phyloP scores from a whole-genome alignment of 2,113 vertebrate genomes.

The Isichthys henryi region DNA sequence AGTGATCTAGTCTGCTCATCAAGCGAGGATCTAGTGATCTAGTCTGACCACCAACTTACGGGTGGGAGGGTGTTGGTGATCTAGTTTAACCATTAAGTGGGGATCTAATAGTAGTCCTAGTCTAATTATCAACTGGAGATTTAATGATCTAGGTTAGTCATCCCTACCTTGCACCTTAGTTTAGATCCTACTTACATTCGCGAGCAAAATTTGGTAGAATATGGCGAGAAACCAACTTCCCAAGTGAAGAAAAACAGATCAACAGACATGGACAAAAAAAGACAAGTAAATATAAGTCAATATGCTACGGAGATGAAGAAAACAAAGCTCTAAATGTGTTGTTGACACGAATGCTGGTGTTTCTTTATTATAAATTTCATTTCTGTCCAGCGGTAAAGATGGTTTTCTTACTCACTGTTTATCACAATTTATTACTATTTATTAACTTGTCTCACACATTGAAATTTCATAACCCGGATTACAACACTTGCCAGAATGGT shows the following conservation, averaged over 20 bases:
- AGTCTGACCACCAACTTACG: background rate
- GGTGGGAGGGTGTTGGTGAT: too few species aligned
- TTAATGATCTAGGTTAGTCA: background rate
- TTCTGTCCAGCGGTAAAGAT: background rate
- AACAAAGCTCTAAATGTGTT: background rate
- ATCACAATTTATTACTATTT: background rate
- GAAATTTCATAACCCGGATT: background rate
- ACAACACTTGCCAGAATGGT: background rate
- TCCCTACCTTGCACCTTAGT: background rate
- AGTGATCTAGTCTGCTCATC: background rate
- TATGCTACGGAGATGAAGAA: background rate
- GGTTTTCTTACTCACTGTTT: background rate
- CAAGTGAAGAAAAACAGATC: background rate
- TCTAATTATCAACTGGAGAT: background rate
- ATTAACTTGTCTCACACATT: background rate
- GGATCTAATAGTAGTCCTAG: background rate
- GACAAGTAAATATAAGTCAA: background rate
- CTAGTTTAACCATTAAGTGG: too few species aligned
- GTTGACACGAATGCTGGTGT: background rate
- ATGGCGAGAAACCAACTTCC: background rate
- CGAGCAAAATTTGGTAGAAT: background rate
- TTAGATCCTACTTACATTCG: background rate
- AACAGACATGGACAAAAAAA: background rate
- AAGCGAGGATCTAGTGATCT: background rate
- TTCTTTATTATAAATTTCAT: background rate